These are phyloP conservation scores for Conopomorpha cramerella DNA, from an alignment of 1,140 invertebrate species.

Conservation along the genomic window DNA sequence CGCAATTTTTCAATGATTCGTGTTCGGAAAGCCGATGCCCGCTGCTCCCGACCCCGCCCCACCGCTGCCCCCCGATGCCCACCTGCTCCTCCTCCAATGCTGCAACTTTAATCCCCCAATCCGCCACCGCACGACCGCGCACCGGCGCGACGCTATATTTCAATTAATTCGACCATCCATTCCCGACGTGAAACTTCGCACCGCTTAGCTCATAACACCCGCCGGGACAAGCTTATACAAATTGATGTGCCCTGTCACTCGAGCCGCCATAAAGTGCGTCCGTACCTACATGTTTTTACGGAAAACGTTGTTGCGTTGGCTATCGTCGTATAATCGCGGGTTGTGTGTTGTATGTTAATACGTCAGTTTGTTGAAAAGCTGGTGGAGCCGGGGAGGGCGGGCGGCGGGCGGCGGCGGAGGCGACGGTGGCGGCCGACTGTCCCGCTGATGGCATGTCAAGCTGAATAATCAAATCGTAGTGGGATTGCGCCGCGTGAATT, in stretches of 20 bases:
- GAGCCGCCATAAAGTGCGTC: slow-evolving; percentile 7
- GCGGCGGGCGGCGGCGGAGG: too few relatives aligned
- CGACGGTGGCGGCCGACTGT: slow-evolving; percentile 7
- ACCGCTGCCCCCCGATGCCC: slow-evolving; percentile 15
- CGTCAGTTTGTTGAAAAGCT: slow-evolving; percentile 11
- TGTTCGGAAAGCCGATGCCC: slow-evolving; percentile 38
- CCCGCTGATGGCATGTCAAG: slow-evolving; percentile 17
- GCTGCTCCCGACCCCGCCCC: slow-evolving; percentile 19
- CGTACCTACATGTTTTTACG: too few relatives aligned
- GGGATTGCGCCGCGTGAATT: slow-evolving; percentile 16
- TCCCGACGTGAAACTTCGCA: slow-evolving; percentile 27
- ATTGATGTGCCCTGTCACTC: slow-evolving; percentile 14
- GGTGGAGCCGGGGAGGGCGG: too few relatives aligned
- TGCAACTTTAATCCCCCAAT: slow-evolving; percentile 49
- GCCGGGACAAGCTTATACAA: slow-evolving; percentile 12
- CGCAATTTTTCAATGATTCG: slow-evolving; percentile 54
- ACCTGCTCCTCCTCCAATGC: slow-evolving; percentile 11
- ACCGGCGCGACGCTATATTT: slow-evolving; percentile 46
- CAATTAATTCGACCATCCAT: slow-evolving; percentile 51
- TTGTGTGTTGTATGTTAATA: slow-evolving; percentile 34
- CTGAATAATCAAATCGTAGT: slow-evolving; percentile 21
- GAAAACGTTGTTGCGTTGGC: too few relatives aligned
- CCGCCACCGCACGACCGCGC: slow-evolving; percentile 33
- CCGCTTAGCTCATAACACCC: slow-evolving; percentile 25
- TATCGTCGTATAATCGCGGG: slow-evolving; percentile 25